phyloP scores from a whole-genome alignment of 2,888 invertebrate species.

The Acleris sparsana region DNA sequence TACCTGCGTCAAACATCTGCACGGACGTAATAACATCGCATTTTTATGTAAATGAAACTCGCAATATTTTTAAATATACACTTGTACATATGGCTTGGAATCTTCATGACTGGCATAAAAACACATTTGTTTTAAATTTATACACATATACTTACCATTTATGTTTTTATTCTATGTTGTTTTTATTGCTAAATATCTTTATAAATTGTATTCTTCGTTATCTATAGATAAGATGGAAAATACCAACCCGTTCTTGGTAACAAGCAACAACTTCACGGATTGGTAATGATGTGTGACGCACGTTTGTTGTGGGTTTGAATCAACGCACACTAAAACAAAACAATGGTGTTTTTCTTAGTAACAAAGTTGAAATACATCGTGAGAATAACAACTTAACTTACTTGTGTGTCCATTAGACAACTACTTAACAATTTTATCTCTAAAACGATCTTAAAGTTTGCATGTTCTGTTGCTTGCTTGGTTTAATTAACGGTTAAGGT shows the following conservation, averaged over 20 bases:
- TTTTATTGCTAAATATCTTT: no score
- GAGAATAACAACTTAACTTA: no score
- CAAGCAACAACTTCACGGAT: conserved; percentile 46
- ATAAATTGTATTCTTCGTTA: conserved; percentile 49
- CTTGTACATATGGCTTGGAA: neutral
- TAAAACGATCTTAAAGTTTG: no score
- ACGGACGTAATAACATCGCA: conserved; percentile 6
- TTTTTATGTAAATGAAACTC: conserved; percentile 17
- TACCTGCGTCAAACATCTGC: conserved; percentile 11
- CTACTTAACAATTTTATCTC: no score
- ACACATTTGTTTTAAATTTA: neutral
- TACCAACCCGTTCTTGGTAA: conserved; percentile 57
- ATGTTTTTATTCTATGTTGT: neutral
- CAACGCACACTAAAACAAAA: neutral
- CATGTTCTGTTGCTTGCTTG: no score
- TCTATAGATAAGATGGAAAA: conserved; percentile 64
- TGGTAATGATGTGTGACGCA: conserved; percentile 52
- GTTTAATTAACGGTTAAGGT: no score
- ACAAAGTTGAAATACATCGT: no score
- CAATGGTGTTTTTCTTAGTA: neutral
- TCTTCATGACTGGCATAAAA: neutral
- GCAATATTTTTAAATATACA: conserved; percentile 9
- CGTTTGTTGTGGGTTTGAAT: conserved; percentile 35
- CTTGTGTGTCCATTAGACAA: no score
- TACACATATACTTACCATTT: neutral